Percentiles rank a stretch among this genome's conserved stretches.
Evolutionary conservation across 2,797 vertebrate species (phyloP).

Genomic region (Myotis findleyi): DNA sequence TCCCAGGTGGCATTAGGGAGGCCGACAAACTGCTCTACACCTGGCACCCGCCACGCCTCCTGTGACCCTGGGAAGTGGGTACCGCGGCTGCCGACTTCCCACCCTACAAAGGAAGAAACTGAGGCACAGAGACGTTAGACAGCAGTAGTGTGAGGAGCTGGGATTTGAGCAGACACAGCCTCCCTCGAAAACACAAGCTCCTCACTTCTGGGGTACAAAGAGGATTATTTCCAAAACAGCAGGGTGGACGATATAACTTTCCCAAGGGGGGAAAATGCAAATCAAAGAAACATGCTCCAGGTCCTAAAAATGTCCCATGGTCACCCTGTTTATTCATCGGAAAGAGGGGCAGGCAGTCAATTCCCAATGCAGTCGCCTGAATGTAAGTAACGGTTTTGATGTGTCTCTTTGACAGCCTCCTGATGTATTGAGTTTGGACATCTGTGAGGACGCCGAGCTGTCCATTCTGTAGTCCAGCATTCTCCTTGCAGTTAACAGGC

Average conservation of each 20-base stretch:
- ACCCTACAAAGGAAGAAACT: neutral
- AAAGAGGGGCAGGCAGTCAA: neutral
- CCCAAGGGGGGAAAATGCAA: neutral
- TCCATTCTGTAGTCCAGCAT: conserved; percentile 55
- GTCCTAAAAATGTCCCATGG: neutral
- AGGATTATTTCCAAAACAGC: neutral
- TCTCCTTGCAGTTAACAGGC: conserved; percentile 67
- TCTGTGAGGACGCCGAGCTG: conserved; percentile 68
- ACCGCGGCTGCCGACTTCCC: neutral
- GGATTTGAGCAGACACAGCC: neutral
- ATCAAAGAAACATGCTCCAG: neutral
- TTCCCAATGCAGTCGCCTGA: conserved; percentile 43
- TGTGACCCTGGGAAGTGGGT: neutral
- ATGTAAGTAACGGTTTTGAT: conserved; percentile 41
- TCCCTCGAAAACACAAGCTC: neutral
- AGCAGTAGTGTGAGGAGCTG: fast-evolving
- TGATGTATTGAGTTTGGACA: conserved; percentile 69
- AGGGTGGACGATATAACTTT: neutral
- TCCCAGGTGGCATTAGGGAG: neutral
- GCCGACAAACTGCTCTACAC: neutral
- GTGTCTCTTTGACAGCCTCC: conserved; percentile 63
- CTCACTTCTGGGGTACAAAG: neutral
- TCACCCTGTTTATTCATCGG: neutral
- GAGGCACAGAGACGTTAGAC: neutral
- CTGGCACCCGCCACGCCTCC: neutral